phyloP scores from a whole-genome alignment of 2,888 invertebrate species.

The Dromius quadrimaculatus region DNA sequence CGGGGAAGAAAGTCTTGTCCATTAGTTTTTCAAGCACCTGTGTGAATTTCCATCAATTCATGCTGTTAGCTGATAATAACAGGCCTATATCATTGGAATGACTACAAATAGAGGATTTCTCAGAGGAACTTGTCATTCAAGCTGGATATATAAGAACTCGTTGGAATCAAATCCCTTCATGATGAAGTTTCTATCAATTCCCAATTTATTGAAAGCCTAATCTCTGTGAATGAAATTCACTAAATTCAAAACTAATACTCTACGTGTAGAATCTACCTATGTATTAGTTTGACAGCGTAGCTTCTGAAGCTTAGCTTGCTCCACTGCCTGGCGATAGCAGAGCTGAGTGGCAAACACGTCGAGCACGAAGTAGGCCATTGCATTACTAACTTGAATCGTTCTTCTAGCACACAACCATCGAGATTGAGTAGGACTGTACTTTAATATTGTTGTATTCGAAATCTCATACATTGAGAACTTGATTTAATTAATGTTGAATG shows the following conservation, averaged over 20 bases:
- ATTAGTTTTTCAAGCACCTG: no score
- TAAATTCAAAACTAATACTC: conserved; percentile 20
- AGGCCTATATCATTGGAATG: no score
- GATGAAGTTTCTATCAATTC: conserved; percentile 7
- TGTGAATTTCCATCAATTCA: no score
- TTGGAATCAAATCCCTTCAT: not conserved
- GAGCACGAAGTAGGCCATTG: conserved; percentile 17
- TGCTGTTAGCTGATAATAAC: no score
- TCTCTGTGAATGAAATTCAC: conserved; percentile 11
- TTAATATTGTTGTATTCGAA: no score
- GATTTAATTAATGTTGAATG: no score
- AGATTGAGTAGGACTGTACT: not conserved
- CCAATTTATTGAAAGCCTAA: conserved; percentile 31
- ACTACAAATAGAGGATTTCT: no score
- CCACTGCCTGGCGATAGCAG: conserved; percentile 3
- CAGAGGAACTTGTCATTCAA: no score
- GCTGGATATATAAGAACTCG: conserved; percentile 3
- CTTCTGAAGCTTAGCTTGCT: no score
- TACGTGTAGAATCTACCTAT: conserved; percentile 1
- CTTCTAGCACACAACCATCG: not conserved
- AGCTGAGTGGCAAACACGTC: conserved; percentile 10
- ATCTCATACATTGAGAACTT: no score
- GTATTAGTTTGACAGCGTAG: not conserved
- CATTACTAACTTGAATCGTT: conserved; percentile 33
- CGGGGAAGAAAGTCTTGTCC: no score